Evolutionary conservation across 2,797 vertebrate genomes (phyloP).

Genomic region (Coregonus sp.): DNA sequence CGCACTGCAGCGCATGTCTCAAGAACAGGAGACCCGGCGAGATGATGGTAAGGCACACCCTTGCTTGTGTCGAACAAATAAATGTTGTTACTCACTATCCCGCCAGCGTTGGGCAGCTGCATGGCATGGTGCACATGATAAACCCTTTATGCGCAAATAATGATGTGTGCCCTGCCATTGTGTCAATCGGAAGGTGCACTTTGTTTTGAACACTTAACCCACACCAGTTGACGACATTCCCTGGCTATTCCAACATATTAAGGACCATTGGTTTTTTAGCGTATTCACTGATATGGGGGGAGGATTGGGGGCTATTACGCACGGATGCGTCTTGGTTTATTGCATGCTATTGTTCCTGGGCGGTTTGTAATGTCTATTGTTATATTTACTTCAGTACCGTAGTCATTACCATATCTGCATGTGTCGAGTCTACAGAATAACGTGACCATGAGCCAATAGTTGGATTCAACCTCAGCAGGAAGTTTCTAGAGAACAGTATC

Average conservation of each 20-base stretch:
- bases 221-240: background rate
- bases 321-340: background rate
- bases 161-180: background rate
- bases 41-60: constrained; percentile 55
- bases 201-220: background rate
- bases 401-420: background rate
- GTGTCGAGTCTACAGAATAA: background rate
- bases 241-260: background rate
- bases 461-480: background rate
- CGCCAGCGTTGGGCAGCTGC: background rate
- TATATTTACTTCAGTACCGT: background rate
- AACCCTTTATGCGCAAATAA: background rate
- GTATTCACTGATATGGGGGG: background rate
- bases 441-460: background rate
- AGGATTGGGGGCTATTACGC: background rate
- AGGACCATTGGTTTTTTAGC: background rate
- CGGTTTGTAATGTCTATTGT: background rate
- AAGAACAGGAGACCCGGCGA: constrained; percentile 33
- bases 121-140: background rate
- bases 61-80: background rate
- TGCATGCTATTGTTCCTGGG: background rate
- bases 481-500: constrained; percentile 3
- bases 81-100: background rate
- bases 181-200: background rate
- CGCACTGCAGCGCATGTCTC: constrained; percentile 72